Conservation (phyloP, 2,113 vertebrate species). For the Phainopepla nitens region DNA sequence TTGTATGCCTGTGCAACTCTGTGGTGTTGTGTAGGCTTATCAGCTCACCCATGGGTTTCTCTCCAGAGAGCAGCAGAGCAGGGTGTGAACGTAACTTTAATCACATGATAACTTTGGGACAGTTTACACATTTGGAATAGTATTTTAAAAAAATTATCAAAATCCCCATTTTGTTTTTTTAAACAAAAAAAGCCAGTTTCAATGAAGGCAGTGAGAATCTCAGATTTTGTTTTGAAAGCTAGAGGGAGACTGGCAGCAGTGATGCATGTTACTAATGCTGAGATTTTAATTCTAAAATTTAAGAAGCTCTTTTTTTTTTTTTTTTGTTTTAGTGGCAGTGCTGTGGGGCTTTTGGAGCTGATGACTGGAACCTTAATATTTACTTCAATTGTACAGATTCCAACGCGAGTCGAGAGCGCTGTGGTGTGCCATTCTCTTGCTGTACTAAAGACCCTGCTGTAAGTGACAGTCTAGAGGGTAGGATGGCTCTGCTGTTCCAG, state of each 20-base stretch:
- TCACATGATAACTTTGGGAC: neutral
- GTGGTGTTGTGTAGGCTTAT: neutral
- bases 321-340: conserved; percentile 88
- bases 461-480: conserved; percentile 17
- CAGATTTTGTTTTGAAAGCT: neutral
- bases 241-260: neutral
- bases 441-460: conserved; percentile 96
- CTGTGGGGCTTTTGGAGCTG: conserved; percentile 92
- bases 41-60: neutral
- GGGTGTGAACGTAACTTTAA: neutral
- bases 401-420: conserved; percentile 93
- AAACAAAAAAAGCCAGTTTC: neutral
- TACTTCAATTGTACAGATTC: conserved; percentile 97
- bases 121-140: neutral
- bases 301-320: neutral
- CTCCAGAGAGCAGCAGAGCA: neutral
- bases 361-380: conserved; percentile 98
- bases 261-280: neutral
- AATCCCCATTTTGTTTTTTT: no score
- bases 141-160: neutral
- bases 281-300: neutral
- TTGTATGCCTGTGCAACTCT: neutral
- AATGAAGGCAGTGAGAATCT: neutral
- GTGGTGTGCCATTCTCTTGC: conserved; percentile 96
- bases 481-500: neutral